phyloP scores from a whole-genome alignment of 2,797 vertebrate genomes.

The Labroides dimidiatus region DNA sequence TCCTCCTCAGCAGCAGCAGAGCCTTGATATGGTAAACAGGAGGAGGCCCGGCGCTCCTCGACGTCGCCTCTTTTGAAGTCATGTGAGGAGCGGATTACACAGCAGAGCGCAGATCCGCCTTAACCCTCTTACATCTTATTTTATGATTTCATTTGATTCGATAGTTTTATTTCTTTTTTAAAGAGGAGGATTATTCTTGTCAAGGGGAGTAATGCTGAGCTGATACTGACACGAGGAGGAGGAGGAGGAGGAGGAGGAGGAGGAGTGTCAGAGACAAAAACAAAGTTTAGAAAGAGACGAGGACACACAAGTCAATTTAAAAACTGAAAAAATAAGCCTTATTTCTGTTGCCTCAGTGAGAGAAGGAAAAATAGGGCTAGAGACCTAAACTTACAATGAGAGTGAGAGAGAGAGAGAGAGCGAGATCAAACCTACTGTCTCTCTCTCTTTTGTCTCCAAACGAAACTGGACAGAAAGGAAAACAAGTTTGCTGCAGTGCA shows the following conservation, averaged over 20 bases:
- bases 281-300: not conserved
- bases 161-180: conserved; percentile 55
- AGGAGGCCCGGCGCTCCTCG: conserved; percentile 32
- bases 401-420: not conserved
- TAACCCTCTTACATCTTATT: conserved; percentile 65
- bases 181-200: conserved; percentile 57
- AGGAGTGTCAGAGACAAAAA: not conserved
- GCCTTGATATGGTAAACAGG: conserved; percentile 63
- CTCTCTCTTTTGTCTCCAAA: too few relatives aligned
- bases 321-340: too few relatives aligned
- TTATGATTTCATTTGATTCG: conserved; percentile 55
- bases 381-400: not conserved
- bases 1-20: conserved; percentile 30
- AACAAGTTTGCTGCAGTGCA: conserved; percentile 20
- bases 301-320: too few relatives aligned
- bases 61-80: conserved; percentile 61
- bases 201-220: conserved; percentile 29
- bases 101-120: conserved; percentile 44
- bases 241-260: conserved; percentile 24
- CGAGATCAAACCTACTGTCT: not conserved
- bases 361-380: not conserved
- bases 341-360: not conserved
- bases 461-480: conserved; percentile 9
- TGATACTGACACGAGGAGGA: conserved; percentile 27
- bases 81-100: conserved; percentile 56